phyloP scores from a whole-genome alignment of 2,797 vertebrate genomes.

The Characodon lateralis region DNA sequence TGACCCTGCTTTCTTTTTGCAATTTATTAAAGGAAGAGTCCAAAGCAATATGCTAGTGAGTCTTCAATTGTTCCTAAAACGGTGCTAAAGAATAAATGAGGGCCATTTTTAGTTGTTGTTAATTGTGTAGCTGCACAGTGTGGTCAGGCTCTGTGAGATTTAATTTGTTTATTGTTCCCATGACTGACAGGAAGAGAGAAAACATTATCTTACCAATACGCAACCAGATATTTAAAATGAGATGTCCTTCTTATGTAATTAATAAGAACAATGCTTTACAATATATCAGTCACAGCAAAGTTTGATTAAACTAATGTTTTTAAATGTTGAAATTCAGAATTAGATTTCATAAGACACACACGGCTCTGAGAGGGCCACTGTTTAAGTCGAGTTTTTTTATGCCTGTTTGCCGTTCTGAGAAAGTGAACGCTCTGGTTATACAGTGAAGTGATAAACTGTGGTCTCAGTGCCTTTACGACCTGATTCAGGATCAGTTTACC shows the following conservation, averaged over 20 bases:
- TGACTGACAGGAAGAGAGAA: conserved; percentile 8
- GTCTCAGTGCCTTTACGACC: conserved; percentile 26
- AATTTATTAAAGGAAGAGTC: not conserved
- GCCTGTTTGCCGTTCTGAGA: conserved; percentile 44
- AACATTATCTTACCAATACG: not conserved
- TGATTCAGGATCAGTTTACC: conserved; percentile 58
- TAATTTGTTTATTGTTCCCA: conserved; percentile 12
- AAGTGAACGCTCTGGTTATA: conserved; percentile 50
- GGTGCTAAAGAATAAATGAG: not conserved
- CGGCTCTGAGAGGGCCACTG: not conserved
- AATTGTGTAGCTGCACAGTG: not conserved
- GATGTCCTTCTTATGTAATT: conserved; percentile 2
- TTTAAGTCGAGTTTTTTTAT: conserved; percentile 34
- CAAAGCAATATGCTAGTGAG: not conserved
- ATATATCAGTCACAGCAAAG: conserved; percentile 6
- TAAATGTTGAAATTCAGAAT: conserved; percentile 11
- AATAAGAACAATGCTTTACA: not conserved
- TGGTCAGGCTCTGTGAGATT: conserved; percentile 7
- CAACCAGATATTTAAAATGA: conserved; percentile 5
- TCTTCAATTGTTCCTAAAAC: not conserved
- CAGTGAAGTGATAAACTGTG: conserved; percentile 54
- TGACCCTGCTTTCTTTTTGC: conserved; percentile 3
- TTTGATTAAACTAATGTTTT: conserved; percentile 22
- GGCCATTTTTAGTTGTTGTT: not conserved
- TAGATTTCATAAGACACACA: conserved; percentile 14